phyloP scores from a whole-genome alignment of 2,888 invertebrate genomes.

The Blastobasis lacticolella region DNA sequence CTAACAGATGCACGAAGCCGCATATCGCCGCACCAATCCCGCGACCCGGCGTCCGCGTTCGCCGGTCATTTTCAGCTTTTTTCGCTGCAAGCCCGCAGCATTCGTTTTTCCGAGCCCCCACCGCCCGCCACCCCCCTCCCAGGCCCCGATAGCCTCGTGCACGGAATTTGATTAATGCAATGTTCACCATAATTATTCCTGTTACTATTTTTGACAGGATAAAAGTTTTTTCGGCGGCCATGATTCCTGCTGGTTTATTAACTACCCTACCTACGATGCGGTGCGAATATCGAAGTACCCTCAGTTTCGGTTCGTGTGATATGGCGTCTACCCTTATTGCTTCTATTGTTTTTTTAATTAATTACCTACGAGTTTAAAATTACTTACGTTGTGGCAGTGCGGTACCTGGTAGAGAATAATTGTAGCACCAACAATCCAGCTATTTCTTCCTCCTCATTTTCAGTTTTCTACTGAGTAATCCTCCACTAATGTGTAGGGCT shows the following conservation, averaged over 20 bases:
- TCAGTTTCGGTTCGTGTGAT: too few species aligned
- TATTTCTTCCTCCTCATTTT: too few species aligned
- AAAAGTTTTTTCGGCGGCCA: slow-evolving; percentile 51
- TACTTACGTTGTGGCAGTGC: too few species aligned
- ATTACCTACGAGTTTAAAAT: too few species aligned
- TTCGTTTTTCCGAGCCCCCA: slow-evolving; percentile 53
- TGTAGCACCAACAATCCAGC: too few species aligned
- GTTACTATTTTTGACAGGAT: slow-evolving; percentile 70
- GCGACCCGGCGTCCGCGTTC: slow-evolving; percentile 22
- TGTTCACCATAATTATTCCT: slow-evolving; percentile 73
- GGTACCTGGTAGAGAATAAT: too few species aligned
- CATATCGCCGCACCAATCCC: slow-evolving; percentile 25
- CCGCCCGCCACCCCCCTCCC: slow-evolving; percentile 13
- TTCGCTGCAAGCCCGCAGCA: slow-evolving; percentile 65
- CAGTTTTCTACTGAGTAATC: too few species aligned
- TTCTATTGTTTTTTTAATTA: too few species aligned
- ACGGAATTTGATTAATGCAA: slow-evolving; percentile 75
- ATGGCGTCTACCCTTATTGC: too few species aligned
- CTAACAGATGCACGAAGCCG: too few species aligned
- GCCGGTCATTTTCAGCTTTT: slow-evolving; percentile 57
- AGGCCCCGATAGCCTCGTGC: slow-evolving; percentile 60
- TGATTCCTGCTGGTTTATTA: slow-evolving; percentile 28
- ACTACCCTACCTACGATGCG: background rate
- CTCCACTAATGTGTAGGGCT: too few species aligned
- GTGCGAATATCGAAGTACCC: too few species aligned